phyloP scores from a whole-genome alignment of 2,888 invertebrate genomes.

The Junonia oenone region DNA sequence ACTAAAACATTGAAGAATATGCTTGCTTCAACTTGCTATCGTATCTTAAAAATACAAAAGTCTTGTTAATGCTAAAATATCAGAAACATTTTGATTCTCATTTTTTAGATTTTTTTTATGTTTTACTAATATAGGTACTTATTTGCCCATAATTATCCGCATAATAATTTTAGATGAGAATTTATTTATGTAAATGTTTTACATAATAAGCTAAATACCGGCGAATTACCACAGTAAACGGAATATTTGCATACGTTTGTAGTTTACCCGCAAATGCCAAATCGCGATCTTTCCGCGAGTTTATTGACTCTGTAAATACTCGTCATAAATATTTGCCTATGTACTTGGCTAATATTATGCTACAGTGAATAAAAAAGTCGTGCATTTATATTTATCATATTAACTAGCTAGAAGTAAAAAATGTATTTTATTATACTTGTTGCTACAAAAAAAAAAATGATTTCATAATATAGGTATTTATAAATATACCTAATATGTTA shows the following conservation, averaged over 20 bases:
- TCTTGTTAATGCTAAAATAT: no score
- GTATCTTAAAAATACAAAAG: no score
- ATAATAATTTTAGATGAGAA: background rate
- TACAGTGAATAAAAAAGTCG: background rate
- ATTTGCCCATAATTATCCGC: background rate
- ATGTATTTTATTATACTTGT: background rate
- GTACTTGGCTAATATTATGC: background rate
- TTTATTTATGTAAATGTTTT: background rate
- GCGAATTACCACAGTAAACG: constrained; percentile 4
- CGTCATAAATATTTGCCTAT: constrained; percentile 1
- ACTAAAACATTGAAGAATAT: no score
- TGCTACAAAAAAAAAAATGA: no score
- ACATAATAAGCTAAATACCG: background rate
- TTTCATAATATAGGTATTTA: no score
- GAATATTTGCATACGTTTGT: constrained; percentile 16
- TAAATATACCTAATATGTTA: no score
- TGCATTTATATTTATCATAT: no score
- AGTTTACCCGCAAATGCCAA: constrained; percentile 20
- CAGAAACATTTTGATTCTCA: no score
- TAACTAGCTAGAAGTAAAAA: background rate
- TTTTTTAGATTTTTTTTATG: no score
- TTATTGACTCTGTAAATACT: constrained; percentile 22
- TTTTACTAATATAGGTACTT: background rate
- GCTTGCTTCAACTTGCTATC: no score
- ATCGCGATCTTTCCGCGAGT: constrained; percentile 18